These are phyloP conservation scores for Herminia tarsipennalis DNA, from an alignment of 2,888 invertebrate genomes.

Conservation along the genomic window DNA sequence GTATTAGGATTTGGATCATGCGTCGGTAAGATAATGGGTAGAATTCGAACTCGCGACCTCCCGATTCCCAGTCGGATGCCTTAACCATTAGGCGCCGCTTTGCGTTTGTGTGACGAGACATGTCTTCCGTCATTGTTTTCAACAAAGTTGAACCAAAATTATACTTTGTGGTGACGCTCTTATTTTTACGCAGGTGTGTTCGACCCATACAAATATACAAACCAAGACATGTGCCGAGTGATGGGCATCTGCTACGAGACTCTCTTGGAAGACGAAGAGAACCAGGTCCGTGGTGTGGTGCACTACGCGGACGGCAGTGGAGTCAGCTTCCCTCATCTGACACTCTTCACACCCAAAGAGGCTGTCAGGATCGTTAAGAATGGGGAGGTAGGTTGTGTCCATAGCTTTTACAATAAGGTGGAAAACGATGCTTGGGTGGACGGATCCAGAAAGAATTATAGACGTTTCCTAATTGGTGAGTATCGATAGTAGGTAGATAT, in stretches of 20 bases:
- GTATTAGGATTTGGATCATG: no score
- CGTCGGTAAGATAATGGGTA: no score
- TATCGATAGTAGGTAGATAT: no score
- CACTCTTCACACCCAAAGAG: conserved; percentile 91
- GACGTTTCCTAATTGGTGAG: no score
- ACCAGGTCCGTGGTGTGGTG: conserved; percentile 91
- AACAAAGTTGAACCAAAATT: not conserved
- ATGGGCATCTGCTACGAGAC: conserved; percentile 92
- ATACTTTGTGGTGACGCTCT: not conserved
- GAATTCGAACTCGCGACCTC: no score
- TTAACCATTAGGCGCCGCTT: no score
- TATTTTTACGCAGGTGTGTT: conserved; percentile 86
- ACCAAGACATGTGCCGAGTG: conserved; percentile 91
- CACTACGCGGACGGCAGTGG: conserved; percentile 92
- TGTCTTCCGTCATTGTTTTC: no score
- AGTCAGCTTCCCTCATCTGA: conserved; percentile 90
- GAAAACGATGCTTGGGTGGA: no score
- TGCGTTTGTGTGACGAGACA: no score
- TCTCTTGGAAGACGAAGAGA: conserved; percentile 92
- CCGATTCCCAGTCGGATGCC: no score
- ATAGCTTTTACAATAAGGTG: no score
- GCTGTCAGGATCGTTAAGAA: conserved; percentile 93
- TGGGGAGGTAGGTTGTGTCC: conserved; percentile 88
- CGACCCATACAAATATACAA: conserved; percentile 91
- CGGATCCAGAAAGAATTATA: no score